Percentiles rank a stretch among this genome's conserved stretches.
phyloP scores from a whole-genome alignment of 2,797 vertebrate species.

The Ambastaia sidthimunki region DNA sequence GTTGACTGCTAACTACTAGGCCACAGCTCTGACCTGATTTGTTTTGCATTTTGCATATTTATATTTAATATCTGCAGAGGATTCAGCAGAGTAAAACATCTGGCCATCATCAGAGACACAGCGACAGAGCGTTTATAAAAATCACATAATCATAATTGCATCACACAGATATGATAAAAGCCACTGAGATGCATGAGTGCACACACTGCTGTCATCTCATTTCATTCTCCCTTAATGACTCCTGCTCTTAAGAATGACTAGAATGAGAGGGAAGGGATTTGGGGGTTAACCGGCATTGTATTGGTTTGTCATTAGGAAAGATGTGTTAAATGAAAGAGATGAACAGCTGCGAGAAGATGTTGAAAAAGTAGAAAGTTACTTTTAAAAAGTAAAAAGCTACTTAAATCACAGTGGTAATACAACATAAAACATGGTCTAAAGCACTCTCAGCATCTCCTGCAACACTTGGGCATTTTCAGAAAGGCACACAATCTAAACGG shows the following conservation, averaged over 20 bases:
- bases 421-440: neutral
- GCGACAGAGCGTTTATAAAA: neutral
- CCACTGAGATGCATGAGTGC: neutral
- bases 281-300: neutral
- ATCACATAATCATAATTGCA: neutral
- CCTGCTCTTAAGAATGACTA: neutral
- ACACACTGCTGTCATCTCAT: neutral
- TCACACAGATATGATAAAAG: neutral
- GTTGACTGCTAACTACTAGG: too few relatives aligned
- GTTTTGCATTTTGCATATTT: too few relatives aligned
- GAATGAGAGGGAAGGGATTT: neutral
- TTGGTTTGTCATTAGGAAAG: neutral
- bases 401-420: neutral
- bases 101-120: neutral
- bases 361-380: neutral
- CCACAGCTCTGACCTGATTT: too few relatives aligned
- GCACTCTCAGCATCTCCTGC: neutral
- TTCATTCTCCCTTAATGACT: slow-evolving; percentile 3
- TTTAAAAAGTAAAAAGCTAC: too few relatives aligned
- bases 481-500: neutral
- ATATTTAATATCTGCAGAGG: too few relatives aligned
- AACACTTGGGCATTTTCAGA: neutral
- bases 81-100: neutral
- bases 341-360: neutral
- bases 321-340: neutral